A percentile compares a stretch with the other conserved stretches of the same genome.
phyloP scores from a whole-genome alignment of 2,113 vertebrate species.

The Elaphurus davidianus region DNA sequence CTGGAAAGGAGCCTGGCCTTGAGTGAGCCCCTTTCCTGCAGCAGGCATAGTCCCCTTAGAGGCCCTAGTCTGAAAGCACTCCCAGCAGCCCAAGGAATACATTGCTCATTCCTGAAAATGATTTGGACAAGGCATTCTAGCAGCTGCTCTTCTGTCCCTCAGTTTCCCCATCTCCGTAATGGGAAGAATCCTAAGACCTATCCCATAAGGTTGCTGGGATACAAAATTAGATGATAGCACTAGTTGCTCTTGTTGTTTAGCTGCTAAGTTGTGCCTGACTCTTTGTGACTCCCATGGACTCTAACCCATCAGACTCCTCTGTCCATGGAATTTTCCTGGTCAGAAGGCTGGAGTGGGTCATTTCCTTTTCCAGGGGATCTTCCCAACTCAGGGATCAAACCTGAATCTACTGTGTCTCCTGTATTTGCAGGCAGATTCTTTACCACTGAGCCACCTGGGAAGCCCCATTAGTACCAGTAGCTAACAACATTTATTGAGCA shows the following conservation, averaged over 20 bases:
- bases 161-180: neutral
- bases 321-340: neutral
- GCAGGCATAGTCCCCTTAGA: neutral
- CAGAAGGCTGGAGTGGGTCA: neutral
- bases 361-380: neutral
- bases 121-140: neutral
- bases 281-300: neutral
- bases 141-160: neutral
- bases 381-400: neutral
- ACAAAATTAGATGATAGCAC: neutral
- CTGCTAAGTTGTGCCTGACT: neutral
- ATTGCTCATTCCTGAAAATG: neutral
- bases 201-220: neutral
- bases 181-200: neutral
- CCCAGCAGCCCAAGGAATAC: neutral
- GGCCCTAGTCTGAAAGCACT: neutral
- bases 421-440: neutral
- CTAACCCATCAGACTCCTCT: neutral
- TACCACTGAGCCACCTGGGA: neutral
- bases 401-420: neutral
- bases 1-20: neutral
- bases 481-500: neutral
- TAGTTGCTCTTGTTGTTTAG: neutral
- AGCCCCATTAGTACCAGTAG: neutral
- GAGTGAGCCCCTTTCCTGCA: neutral